A percentile compares a stretch with the other conserved stretches of the same genome.
Conservation (phyloP, 2,797 vertebrate species). For the Chelonia mydas region DNA sequence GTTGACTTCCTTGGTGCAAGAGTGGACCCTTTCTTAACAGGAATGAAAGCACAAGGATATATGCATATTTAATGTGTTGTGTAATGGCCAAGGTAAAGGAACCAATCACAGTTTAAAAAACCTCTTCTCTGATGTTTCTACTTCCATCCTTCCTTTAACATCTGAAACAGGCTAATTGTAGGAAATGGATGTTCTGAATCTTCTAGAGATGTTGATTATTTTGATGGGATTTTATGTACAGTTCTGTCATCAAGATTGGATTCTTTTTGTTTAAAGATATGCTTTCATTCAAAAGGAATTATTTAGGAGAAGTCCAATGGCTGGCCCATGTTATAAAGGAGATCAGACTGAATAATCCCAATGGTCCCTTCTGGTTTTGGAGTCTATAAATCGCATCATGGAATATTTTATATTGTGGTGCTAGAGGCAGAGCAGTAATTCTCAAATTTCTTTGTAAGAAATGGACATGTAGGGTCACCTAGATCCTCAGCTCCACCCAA, state of each 20-base stretch:
- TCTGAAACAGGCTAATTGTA: not conserved
- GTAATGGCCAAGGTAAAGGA: not conserved
- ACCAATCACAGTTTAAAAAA: not conserved
- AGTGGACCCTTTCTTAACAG: not conserved
- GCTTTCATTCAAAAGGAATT: not conserved
- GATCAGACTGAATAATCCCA: too few species aligned
- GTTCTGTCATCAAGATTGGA: not conserved
- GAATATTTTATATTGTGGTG: fast-evolving
- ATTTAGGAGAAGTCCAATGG: not conserved
- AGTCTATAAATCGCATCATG: fast-evolving
- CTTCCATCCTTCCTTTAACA: not conserved
- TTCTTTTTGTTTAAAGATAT: not conserved
- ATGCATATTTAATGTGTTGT: not conserved
- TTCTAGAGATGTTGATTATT: not conserved
- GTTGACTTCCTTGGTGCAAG: not conserved
- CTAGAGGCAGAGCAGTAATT: too few species aligned
- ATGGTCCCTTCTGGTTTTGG: too few species aligned
- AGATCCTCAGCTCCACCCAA: too few species aligned
- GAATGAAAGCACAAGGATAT: not conserved
- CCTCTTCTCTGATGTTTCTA: not conserved
- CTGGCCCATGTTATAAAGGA: not conserved
- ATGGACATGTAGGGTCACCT: too few species aligned
- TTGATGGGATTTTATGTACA: not conserved
- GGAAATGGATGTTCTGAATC: not conserved
- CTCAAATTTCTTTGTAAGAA: too few species aligned